A percentile compares a stretch with the other conserved stretches of the same genome.
Conservation (phyloP, 2,888 invertebrate species). For the Drosophila mettleri region DNA sequence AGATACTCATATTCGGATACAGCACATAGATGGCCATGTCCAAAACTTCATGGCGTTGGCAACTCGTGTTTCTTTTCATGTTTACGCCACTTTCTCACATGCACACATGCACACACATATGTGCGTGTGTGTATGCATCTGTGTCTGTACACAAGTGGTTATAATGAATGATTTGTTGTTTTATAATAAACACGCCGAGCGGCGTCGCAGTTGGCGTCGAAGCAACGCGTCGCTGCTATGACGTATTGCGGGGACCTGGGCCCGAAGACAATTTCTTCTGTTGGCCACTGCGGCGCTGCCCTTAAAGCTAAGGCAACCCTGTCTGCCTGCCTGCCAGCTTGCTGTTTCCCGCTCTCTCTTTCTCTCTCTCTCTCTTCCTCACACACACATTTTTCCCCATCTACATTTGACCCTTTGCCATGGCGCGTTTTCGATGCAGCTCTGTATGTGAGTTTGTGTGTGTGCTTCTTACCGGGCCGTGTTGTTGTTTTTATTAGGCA, state of each 20-base stretch:
- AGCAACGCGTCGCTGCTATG: constrained; percentile 54
- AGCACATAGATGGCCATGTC: constrained; percentile 40
- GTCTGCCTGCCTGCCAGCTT: constrained; percentile 10
- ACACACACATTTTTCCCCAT: constrained; percentile 31
- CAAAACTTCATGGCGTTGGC: constrained; percentile 51
- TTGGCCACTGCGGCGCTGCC: constrained; percentile 58
- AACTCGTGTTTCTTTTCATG: constrained; percentile 75
- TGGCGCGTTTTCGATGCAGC: constrained; percentile 68
- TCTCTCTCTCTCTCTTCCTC: constrained; percentile 2
- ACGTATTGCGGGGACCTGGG: constrained; percentile 62
- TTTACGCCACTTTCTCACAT: constrained; percentile 80
- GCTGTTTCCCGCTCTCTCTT: not conserved
- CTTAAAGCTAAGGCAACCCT: constrained; percentile 44
- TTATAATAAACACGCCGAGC: constrained; percentile 83
- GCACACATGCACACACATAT: constrained; percentile 6
- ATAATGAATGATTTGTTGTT: constrained; percentile 84
- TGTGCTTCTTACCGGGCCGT: constrained; percentile 38
- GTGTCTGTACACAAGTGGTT: constrained; percentile 72
- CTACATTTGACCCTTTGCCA: constrained; percentile 64
- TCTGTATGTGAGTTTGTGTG: constrained; percentile 17
- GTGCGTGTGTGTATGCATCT: constrained; percentile 23
- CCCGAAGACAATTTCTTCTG: constrained; percentile 42
- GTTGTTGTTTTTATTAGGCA: constrained; percentile 81
- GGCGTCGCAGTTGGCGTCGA: constrained; percentile 57
- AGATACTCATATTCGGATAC: constrained; percentile 27